A percentile compares a stretch with the other conserved stretches of the same genome.
Conservation (phyloP, 2,797 vertebrate genomes). For the Hephaestus fuliginosus region DNA sequence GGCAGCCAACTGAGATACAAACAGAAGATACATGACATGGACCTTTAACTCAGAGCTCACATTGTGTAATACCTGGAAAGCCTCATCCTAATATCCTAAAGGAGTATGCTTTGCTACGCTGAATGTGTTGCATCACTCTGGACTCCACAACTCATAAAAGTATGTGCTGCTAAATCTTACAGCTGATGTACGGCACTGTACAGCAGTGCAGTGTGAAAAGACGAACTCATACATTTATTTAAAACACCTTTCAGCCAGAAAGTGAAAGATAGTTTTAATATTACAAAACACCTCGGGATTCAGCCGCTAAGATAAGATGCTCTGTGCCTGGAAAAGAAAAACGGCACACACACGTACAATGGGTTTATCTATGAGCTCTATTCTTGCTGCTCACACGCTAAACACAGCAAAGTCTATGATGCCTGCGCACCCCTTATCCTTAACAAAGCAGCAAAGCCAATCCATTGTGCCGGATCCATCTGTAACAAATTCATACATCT, state of each 20-base stretch:
- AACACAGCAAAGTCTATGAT: conserved; percentile 78
- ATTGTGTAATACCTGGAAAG: conserved; percentile 70
- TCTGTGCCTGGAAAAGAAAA: conserved; percentile 61
- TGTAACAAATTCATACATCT: conserved; percentile 84
- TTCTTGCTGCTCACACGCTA: conserved; percentile 63
- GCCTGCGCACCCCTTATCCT: conserved; percentile 73
- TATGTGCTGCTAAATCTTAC: conserved; percentile 63
- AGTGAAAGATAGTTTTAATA: conserved; percentile 82
- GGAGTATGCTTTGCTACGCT: conserved; percentile 45
- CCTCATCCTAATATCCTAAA: conserved; percentile 64
- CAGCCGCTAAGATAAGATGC: conserved; percentile 70
- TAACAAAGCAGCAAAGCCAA: conserved; percentile 83
- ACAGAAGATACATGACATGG: conserved; percentile 51
- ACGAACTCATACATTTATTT: conserved; percentile 75
- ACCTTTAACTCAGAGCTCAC: conserved; percentile 62
- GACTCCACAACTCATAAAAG: conserved; percentile 65
- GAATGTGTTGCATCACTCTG: conserved; percentile 59
- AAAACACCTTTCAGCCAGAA: conserved; percentile 75
- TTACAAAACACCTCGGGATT: conserved; percentile 77
- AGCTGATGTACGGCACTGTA: conserved; percentile 52
- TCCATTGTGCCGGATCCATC: conserved; percentile 77
- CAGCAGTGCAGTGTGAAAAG: conserved; percentile 32
- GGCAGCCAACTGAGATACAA: conserved; percentile 50
- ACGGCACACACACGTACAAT: conserved; percentile 55
- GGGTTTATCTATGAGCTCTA: conserved; percentile 76